Evolutionary conservation across 2,888 invertebrate genomes (phyloP).

Genomic region (Nebria salina): DNA sequence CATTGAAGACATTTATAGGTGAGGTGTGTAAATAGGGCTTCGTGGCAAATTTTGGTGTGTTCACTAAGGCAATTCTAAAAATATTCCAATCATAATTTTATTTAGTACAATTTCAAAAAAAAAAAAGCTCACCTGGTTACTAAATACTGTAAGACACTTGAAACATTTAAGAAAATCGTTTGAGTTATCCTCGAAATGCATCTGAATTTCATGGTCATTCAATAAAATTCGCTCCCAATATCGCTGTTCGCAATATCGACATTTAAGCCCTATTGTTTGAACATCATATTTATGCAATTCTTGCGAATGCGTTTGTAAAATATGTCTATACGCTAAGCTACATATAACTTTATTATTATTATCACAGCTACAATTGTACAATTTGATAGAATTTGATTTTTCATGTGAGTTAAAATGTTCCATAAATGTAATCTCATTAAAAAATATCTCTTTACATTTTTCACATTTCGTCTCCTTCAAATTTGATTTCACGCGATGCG

Average conservation of each 20-base stretch:
- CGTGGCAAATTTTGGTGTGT: constrained; percentile 14
- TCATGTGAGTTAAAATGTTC: constrained; percentile 21
- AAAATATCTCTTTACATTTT: constrained; percentile 19
- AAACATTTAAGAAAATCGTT: constrained; percentile 28
- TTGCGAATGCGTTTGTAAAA: constrained; percentile 22
- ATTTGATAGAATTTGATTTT: constrained; percentile 9
- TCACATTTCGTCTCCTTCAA: constrained; percentile 30
- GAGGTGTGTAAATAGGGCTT: constrained; percentile 9
- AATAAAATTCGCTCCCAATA: constrained; percentile 30
- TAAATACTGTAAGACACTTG: constrained; percentile 32
- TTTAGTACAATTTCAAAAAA: too few relatives aligned
- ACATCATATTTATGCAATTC: constrained; percentile 24
- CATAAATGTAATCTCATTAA: constrained; percentile 14
- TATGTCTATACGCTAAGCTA: constrained; percentile 26
- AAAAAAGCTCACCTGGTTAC: constrained; percentile 19
- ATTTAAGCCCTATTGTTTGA: constrained; percentile 26
- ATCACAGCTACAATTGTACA: constrained; percentile 26
- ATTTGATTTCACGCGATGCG: constrained; percentile 22
- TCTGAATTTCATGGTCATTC: constrained; percentile 34
- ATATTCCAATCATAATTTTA: neutral
- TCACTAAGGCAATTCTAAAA: constrained; percentile 31
- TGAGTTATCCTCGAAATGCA: constrained; percentile 16
- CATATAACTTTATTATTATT: constrained; percentile 27
- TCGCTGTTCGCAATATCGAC: constrained; percentile 26
- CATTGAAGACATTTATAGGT: constrained; percentile 40